Base-by-base conservation (phyloP, 2,888 invertebrate species). In the Lochmaea capreae region DNA sequence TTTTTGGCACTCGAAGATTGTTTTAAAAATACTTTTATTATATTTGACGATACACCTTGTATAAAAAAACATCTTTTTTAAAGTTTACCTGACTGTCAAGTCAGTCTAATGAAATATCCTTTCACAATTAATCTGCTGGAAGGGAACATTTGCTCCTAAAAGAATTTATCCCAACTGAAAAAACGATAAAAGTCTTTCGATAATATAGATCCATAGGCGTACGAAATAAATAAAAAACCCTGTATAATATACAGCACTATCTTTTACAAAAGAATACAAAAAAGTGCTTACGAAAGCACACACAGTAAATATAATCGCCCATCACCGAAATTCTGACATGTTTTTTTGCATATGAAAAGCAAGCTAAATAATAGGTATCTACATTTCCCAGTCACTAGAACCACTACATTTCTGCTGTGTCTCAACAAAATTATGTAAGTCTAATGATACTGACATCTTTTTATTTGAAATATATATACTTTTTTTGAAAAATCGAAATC, bases 51-150 rank as follows among this genome's bases (percentile, higher is more conserved):
- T 57, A 10, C 62, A 63, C 43, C 62, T 43, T 65, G 62, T 71
- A 76, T 69, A 73, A 66, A 69, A 69, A 72, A 74, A 69, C 72
- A 74, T 18, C 26, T 73, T 69, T 79, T 77, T 78, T 77, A 78
- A 81, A 80, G 74, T 76, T 79, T 82, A 82, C 83, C 82, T 82
- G 81, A 79, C 79, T 80, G 82, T 83, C 82, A 81, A 79, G 79
- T 77, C 79, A 78, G 62, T 79, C 82, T 83, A 83, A 83, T 83
- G 83, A 83, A 83, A 82, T 80, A 81, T 81, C 82, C 79, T 77
- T 82, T 81, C 81, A 81, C 81, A 82, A 83, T 84, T 84, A 84
- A 83, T 84, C 84, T 83, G 82, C 81, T 80, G 81, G 82, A 82
- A 82, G 79, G 79, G 73, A 83, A 80, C 81, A 79, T 81, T 82